A percentile compares a stretch with the other conserved stretches of the same genome.
Evolutionary conservation across 1,140 invertebrate species (phyloP).

Genomic region (Heliconius hewitsoni): DNA sequence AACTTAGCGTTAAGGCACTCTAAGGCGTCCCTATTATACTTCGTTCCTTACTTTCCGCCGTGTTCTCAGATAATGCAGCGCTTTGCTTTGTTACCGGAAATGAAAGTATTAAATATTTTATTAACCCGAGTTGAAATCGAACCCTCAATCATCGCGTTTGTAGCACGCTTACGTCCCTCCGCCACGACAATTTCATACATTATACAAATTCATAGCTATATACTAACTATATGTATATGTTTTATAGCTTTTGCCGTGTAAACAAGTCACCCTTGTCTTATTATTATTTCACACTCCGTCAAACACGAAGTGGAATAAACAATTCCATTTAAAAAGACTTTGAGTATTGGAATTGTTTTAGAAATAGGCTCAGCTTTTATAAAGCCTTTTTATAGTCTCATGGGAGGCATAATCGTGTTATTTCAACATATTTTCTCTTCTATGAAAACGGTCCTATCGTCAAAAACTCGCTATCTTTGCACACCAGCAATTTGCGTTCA

Average conservation of each 20-base stretch:
- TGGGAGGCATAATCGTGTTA: neutral
- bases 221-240: neutral
- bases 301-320: slow-evolving; percentile 23
- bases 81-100: no score
- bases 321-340: slow-evolving; percentile 19
- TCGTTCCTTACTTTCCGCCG: no score
- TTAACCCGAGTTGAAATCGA: no score
- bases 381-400: neutral
- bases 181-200: no score
- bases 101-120: no score
- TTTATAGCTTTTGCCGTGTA: neutral
- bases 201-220: no score
- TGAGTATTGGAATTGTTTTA: neutral
- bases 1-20: no score
- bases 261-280: slow-evolving; percentile 18
- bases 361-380: neutral
- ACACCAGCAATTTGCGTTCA: neutral
- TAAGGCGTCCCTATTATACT: no score
- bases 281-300: slow-evolving; percentile 16
- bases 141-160: no score
- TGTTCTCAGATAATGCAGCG: no score
- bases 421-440: neutral
- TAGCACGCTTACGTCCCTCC: no score
- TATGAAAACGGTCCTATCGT: neutral
- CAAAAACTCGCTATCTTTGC: neutral